Percentiles rank a stretch among this genome's conserved stretches.
Evolutionary conservation across 2,797 vertebrate species (phyloP).

Genomic region (Thunnus albacares): DNA sequence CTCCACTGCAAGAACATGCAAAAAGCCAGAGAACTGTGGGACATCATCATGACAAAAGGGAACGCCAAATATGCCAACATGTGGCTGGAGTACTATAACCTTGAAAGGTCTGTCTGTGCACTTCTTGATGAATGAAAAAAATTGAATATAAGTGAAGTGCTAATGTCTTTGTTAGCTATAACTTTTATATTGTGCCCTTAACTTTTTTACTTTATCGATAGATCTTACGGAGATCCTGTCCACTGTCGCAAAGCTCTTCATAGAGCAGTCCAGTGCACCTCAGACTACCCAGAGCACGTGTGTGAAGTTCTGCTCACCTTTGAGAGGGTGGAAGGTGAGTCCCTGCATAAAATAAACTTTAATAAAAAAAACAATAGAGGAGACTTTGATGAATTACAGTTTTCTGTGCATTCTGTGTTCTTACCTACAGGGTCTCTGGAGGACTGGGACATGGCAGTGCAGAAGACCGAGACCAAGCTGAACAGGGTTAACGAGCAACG

Average conservation of each 20-base stretch:
- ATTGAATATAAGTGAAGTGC: neutral
- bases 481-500: conserved; percentile 94
- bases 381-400: neutral
- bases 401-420: neutral
- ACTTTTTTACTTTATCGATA: conserved; percentile 56
- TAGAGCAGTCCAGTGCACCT: conserved; percentile 95
- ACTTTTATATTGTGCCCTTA: neutral
- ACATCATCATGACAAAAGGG: conserved; percentile 97
- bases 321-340: conserved; percentile 95
- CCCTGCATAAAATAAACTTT: neutral
- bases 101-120: conserved; percentile 89
- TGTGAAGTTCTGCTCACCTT: conserved; percentile 96
- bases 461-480: conserved; percentile 93
- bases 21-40: conserved; percentile 98
- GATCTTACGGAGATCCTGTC: conserved; percentile 92
- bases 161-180: neutral
- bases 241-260: conserved; percentile 97
- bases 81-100: conserved; percentile 98
- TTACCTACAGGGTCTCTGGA: conserved; percentile 90
- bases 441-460: conserved; percentile 95
- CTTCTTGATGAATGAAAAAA: neutral
- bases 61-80: conserved; percentile 98
- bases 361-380: neutral
- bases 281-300: conserved; percentile 97
- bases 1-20: conserved; percentile 97